Evolutionary conservation across 2,113 vertebrate species (phyloP).

Genomic region (Ciconia boyciana): DNA sequence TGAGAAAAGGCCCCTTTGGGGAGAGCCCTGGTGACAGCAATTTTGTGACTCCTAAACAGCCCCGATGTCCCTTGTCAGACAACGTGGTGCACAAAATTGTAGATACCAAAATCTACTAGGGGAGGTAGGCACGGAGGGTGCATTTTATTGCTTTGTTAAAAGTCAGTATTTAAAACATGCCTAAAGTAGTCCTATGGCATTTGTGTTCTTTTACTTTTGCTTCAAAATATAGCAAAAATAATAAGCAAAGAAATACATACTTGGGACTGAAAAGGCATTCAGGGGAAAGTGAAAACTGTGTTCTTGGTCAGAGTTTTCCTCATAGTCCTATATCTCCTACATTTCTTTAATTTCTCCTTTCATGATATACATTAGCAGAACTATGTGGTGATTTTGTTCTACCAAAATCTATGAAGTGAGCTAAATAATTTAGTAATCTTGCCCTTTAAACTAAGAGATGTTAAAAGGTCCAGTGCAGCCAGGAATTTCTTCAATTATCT

Average conservation of each 20-base stretch:
- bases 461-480: not conserved
- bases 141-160: not conserved
- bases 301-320: not conserved
- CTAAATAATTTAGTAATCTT: constrained; percentile 35
- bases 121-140: not conserved
- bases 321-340: not conserved
- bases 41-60: not conserved
- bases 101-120: not conserved
- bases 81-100: not conserved
- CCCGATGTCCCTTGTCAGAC: not conserved
- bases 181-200: not conserved
- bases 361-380: not conserved
- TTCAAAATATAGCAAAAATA: not conserved
- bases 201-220: not conserved
- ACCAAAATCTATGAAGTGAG: not conserved
- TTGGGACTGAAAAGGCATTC: not conserved
- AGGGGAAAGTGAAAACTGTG: not conserved
- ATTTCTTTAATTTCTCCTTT: not conserved
- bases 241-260: not conserved
- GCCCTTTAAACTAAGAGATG: not conserved
- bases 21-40: not conserved
- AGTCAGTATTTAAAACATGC: not conserved
- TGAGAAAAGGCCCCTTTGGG: not conserved
- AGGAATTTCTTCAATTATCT: constrained; percentile 16
- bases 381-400: not conserved